Base-by-base conservation (phyloP, 2,113 vertebrate genomes). In the Ifrita kowaldi region DNA sequence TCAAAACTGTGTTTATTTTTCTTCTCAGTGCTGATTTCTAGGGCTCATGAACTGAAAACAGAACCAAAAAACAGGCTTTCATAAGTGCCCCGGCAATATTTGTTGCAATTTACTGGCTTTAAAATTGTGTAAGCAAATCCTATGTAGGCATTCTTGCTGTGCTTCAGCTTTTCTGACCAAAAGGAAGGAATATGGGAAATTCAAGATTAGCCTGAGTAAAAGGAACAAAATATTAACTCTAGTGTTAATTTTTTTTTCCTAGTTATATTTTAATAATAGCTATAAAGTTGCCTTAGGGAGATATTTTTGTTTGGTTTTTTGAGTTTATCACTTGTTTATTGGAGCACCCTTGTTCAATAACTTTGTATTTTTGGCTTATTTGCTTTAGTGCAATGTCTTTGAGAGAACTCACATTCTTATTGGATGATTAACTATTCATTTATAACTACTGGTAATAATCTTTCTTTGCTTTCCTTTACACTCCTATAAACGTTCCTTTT, bases 401-500 rank as follows among this genome's bases (percentile, higher is more conserved):
- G 46, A 75, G 88, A 84, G 71, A 93, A 46, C 64, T 93, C 52
- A 35, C 53, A 24, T 92, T 94, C 92, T 92, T 94, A 95, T 11
- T 92, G 90, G 73, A 87, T 94, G 83, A 96, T 96, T 95, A 95
- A 89, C 95, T 95, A 77, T 86, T 89, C 76, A 82, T 84, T 90
- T 85, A 84, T 94, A 93, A 90, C 91, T 96, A 88, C 88, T 90
- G 81, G 46, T 87, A 90, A 76, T 96, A 94, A 89, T 92, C 88
- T 96, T 89, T 60, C 93, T 97, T 97, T 96, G 95, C 96, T 97
- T 97, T 96, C 89, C 89, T 97, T 96, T 96, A 79, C 74, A 23
- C 84, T 94, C 42, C 93, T 90, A 94, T 97, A 97, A 97, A 97
- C 92, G 92, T 95, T 97, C 97, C 95, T 96, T 97, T 97, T 97